These are phyloP conservation scores for Matsumyia berberina DNA, from an alignment of 2,888 invertebrate genomes.

Conservation along the genomic window DNA sequence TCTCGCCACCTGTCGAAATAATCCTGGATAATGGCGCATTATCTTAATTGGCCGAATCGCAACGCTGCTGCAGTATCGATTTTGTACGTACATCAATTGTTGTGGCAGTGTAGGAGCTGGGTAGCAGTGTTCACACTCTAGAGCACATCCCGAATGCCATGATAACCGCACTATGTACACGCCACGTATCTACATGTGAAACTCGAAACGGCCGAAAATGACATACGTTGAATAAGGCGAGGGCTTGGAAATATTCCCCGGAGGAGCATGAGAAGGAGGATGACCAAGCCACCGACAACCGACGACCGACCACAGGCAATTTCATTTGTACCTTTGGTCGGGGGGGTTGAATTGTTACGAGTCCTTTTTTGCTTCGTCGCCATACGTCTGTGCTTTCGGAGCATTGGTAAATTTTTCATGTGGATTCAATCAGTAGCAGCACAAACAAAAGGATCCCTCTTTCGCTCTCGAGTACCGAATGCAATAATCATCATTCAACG, in stretches of 20 bases:
- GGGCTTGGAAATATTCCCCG: background rate
- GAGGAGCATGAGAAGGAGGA: background rate
- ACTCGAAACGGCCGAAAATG: constrained; percentile 18
- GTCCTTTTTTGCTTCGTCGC: constrained; percentile 8
- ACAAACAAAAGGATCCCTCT: constrained; percentile 18
- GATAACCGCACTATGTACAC: constrained; percentile 1
- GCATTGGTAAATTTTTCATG: constrained; percentile 12
- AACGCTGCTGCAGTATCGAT: constrained; percentile 50
- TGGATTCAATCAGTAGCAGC: constrained; percentile 33
- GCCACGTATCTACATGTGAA: background rate
- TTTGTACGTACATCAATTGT: constrained; percentile 1
- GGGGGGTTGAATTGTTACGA: constrained; percentile 1
- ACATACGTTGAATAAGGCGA: constrained; percentile 10
- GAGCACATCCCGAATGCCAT: constrained; percentile 37
- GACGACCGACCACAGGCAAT: constrained; percentile 35
- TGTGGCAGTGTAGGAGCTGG: background rate
- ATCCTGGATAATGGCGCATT: constrained; percentile 52
- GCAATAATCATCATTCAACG: constrained; percentile 18
- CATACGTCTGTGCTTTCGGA: constrained; percentile 7
- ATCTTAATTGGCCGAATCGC: constrained; percentile 49
- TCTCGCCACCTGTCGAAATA: constrained; percentile 38
- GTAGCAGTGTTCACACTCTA: constrained; percentile 20
- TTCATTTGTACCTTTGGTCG: constrained; percentile 39
- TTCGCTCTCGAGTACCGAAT: background rate
- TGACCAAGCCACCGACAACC: background rate